These are phyloP conservation scores for Camarhynchus parvulus DNA, from an alignment of 2,113 vertebrate genomes.

Conservation along the genomic window DNA sequence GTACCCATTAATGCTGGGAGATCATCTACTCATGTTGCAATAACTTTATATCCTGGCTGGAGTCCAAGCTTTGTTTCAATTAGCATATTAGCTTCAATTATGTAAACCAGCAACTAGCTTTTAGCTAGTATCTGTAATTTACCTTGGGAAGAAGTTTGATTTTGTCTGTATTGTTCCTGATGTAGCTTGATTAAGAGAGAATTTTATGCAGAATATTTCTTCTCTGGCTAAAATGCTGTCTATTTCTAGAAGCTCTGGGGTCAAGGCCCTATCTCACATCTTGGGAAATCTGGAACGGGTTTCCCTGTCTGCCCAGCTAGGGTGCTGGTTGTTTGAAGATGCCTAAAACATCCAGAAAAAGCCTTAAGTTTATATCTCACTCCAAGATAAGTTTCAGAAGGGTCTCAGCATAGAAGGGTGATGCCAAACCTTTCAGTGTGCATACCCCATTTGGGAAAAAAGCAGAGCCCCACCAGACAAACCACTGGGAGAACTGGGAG, in stretches of 20 bases:
- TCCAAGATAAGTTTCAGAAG: background rate
- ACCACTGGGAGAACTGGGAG: background rate
- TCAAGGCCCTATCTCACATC: background rate
- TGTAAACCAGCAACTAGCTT: background rate
- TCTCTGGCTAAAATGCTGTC: background rate
- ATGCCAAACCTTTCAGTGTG: background rate
- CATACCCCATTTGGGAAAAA: background rate
- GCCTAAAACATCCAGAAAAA: background rate
- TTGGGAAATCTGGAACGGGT: background rate
- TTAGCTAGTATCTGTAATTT: background rate
- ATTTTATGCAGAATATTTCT: background rate
- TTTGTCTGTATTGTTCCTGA: background rate
- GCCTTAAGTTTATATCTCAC: background rate
- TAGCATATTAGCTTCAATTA: conserved; percentile 32
- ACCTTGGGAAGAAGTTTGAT: background rate
- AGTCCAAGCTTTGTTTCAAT: conserved; percentile 6
- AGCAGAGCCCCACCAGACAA: background rate
- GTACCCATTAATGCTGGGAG: background rate
- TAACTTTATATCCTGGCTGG: background rate
- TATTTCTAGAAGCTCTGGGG: background rate
- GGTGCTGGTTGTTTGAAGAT: background rate
- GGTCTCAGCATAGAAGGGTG: background rate
- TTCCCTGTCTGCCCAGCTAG: background rate
- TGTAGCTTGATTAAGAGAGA: background rate
- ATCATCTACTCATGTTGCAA: background rate